Evolutionary conservation across 1,140 invertebrate species (phyloP), one percentile per base, ranked within the genome.

Genomic region (Camponotus pennsylvanicus): DNA sequence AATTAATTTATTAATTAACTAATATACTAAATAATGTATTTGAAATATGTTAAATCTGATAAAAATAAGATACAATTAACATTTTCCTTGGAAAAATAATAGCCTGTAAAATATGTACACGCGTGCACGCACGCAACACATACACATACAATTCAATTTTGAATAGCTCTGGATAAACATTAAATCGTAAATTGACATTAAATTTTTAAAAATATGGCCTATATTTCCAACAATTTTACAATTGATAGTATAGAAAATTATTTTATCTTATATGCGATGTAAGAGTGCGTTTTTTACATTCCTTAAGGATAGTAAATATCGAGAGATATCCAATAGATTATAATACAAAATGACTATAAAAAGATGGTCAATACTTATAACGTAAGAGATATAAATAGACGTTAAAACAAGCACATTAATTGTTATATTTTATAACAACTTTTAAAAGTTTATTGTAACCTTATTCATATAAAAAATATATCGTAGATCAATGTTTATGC

Each of bases 401-500:
- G 55, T 45, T 70, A 73, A 73, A 27, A 32, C 40, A 77, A 18
- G 69, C 79, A 69, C 79, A 71, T 83, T 83, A 83, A 83, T 83
- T 83, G 69, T 83, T 83, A 83, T 83, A 83, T 83, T 83, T 83
- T 83, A 83, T 83, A 83, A 83, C 32, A 83, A 83, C 32, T 83
- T 83, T 83, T 83, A 45, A 83, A 73, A 83, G n/a, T 83, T 75
- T 73, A 73, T 83, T 27, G 40, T 83, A 75, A 59, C 15, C 55
- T 73, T 73, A 83, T 42, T 15, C 32, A 37, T 83, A 73, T 83
- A 73, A 40, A 32, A 15, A 52, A 18, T 52, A 45, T 34, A 73
- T 75, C 40, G 34, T 83, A 83, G 55, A 83, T 73, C 69, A 63
- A 61, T 83, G 79, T 83, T 42, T 75, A 49, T 71, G 52, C 79